Conservation (phyloP, 2,888 invertebrate species). For the Agrochola macilenta region DNA sequence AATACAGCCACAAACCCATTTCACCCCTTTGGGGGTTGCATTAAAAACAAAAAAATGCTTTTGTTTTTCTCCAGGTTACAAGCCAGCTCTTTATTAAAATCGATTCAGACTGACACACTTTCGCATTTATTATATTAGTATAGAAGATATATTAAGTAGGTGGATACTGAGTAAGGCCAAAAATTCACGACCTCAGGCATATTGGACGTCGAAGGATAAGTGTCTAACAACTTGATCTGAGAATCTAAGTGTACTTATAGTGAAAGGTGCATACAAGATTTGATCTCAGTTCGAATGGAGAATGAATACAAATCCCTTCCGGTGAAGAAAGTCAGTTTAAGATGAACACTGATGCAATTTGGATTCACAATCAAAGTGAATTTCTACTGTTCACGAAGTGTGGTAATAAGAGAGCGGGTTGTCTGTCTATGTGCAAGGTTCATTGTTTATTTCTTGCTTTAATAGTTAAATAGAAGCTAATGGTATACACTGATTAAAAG, state of each 20-base stretch:
- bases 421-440: background rate
- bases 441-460: background rate
- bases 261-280: slow-evolving; percentile 59
- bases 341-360: slow-evolving; percentile 49
- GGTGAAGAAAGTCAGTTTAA: slow-evolving; percentile 57
- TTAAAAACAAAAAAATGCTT: too few relatives aligned
- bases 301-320: slow-evolving; percentile 64
- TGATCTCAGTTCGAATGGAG: slow-evolving; percentile 52
- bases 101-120: background rate
- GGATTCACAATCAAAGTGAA: slow-evolving; percentile 30
- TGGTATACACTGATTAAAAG: background rate
- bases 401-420: slow-evolving; percentile 1
- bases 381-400: slow-evolving; percentile 18
- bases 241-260: slow-evolving; percentile 14
- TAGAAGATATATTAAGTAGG: background rate
- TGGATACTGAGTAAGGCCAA: background rate
- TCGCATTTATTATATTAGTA: background rate
- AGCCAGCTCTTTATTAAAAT: too few relatives aligned
- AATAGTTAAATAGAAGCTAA: background rate
- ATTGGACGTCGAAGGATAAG: slow-evolving; percentile 5
- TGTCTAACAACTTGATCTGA: slow-evolving; percentile 5
- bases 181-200: slow-evolving; percentile 30
- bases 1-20: too few relatives aligned
- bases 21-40: too few relatives aligned
- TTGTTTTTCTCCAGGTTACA: too few relatives aligned